Percentiles rank a stretch among this genome's conserved stretches.
Conservation (phyloP, 2,797 vertebrate species). For the Tamandua tetradactyla region DNA sequence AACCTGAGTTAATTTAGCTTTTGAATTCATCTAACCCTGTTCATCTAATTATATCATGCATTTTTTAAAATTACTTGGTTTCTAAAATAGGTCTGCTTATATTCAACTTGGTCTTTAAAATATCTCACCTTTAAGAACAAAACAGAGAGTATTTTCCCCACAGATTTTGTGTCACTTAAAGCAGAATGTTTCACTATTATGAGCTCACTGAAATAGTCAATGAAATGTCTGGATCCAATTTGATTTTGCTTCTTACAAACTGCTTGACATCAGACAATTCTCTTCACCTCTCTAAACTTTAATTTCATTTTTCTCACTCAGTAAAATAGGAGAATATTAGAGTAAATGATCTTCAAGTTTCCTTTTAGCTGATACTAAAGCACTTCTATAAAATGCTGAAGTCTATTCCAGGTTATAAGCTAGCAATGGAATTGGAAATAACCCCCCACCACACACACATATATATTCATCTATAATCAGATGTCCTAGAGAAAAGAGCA, state of each 20-base stretch:
- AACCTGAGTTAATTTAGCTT: neutral
- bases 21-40: neutral
- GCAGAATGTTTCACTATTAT: neutral
- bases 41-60: neutral
- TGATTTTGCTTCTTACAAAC: neutral
- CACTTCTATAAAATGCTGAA: conserved; percentile 15
- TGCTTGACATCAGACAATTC: neutral
- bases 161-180: neutral
- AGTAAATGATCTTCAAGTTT: conserved; percentile 12
- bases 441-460: conserved; percentile 28
- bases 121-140: neutral
- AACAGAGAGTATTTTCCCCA: neutral
- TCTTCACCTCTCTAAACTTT: conserved; percentile 12
- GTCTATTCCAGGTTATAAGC: conserved; percentile 1
- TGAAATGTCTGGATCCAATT: neutral
- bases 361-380: conserved; percentile 21
- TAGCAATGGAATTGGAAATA: conserved; percentile 50
- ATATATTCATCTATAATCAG: conserved; percentile 35
- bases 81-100: neutral
- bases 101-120: neutral
- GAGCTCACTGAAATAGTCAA: neutral
- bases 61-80: neutral
- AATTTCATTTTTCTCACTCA: conserved; percentile 15
- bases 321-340: conserved; percentile 37
- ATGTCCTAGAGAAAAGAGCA: conserved; percentile 10